Conservation (phyloP, 2,888 invertebrate species). For the Drosophila percnosoma region DNA sequence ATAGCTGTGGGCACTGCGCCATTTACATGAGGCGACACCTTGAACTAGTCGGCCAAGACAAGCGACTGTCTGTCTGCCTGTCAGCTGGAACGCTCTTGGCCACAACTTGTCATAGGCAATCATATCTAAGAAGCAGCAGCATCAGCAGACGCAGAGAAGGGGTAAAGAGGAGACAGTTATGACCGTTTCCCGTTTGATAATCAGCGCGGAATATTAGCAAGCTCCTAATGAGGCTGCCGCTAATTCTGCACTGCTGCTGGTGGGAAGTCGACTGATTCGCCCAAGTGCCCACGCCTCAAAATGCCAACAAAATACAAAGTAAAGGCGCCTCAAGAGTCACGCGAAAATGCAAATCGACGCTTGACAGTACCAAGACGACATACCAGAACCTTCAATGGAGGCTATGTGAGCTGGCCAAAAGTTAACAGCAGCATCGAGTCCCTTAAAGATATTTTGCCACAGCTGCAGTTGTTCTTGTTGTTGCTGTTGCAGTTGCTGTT, state of each 20-base stretch:
- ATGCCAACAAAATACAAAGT: not conserved
- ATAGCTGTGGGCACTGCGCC: constrained; percentile 34
- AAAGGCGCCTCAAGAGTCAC: constrained; percentile 55
- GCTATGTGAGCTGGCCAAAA: constrained; percentile 17
- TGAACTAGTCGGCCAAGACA: constrained; percentile 61
- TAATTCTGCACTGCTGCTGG: constrained; percentile 60
- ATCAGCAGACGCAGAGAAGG: not conserved
- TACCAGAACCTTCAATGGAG: constrained; percentile 5
- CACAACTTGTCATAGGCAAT: constrained; percentile 73
- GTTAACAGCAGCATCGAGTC: constrained; percentile 8
- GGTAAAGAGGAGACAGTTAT: constrained; percentile 9
- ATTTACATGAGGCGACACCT: constrained; percentile 75
- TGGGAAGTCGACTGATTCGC: constrained; percentile 49
- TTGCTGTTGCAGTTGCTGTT: constrained; percentile 1
- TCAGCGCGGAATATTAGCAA: constrained; percentile 42
- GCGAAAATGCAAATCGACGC: constrained; percentile 75
- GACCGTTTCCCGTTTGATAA: constrained; percentile 61
- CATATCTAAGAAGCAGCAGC: constrained; percentile 53
- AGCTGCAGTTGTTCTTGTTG: constrained; percentile 20
- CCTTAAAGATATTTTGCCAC: constrained; percentile 17
- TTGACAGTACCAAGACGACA: constrained; percentile 46
- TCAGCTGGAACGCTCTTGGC: constrained; percentile 34
- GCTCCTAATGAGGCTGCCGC: constrained; percentile 69
- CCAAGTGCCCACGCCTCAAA: constrained; percentile 41
- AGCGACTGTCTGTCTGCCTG: constrained; percentile 20